phyloP scores from a whole-genome alignment of 2,888 invertebrate species.

The Unio delphinus region DNA sequence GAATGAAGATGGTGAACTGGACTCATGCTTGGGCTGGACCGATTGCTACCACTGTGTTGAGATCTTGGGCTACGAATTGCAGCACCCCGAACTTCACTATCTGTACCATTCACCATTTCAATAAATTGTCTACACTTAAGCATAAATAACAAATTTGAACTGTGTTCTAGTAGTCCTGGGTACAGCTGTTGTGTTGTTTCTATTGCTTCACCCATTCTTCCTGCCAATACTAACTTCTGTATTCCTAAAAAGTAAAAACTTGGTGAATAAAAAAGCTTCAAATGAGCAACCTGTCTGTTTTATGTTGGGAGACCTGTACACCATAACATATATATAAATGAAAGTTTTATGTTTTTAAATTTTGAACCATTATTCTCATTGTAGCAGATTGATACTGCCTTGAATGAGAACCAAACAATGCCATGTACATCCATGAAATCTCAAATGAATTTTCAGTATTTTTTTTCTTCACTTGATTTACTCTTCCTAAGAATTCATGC shows the following conservation, averaged over 20 bases:
- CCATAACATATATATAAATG: background rate
- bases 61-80: conserved; percentile 66
- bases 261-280: background rate
- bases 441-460: too few relatives aligned
- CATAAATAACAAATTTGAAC: conserved; percentile 92
- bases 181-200: conserved; percentile 89
- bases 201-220: conserved; percentile 96
- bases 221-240: conserved; percentile 90
- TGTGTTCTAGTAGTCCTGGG: conserved; percentile 92
- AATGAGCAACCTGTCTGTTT: background rate
- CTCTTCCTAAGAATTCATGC: too few relatives aligned
- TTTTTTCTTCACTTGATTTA: too few relatives aligned
- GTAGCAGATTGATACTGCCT: too few relatives aligned
- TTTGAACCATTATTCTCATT: too few relatives aligned
- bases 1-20: conserved; percentile 62
- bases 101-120: conserved; percentile 86
- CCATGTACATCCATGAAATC: too few relatives aligned
- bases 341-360: too few relatives aligned
- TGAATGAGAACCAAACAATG: too few relatives aligned
- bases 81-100: conserved; percentile 76
- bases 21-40: conserved; percentile 68
- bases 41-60: conserved; percentile 62
- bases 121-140: conserved; percentile 98
- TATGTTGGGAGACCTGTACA: background rate
- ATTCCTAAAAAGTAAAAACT: conserved; percentile 79